Percentiles rank a stretch among this genome's conserved stretches.
These are phyloP conservation scores for Urophycis tenuis DNA, from an alignment of 2,797 vertebrate species.

Conservation along the genomic window DNA sequence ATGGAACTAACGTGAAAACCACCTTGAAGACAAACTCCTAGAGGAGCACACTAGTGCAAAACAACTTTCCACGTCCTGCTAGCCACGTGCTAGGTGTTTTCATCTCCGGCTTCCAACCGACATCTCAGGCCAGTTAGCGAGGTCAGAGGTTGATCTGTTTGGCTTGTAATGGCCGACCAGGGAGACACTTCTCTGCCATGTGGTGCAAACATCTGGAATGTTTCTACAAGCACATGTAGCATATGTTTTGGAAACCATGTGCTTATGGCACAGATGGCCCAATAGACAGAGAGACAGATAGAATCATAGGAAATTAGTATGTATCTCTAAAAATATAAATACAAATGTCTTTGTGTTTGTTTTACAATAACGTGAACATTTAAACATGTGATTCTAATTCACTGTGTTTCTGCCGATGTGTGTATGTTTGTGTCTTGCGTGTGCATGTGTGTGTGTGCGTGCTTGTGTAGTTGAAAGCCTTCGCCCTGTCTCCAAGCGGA, in stretches of 20 bases:
- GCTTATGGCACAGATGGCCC: conserved; percentile 1
- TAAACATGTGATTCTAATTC: not conserved
- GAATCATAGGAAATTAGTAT: not conserved
- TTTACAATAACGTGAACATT: not conserved
- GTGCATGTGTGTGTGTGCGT: not conserved
- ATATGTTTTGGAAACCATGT: conserved; percentile 21
- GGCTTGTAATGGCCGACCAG: conserved; percentile 49
- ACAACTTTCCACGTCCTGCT: not conserved
- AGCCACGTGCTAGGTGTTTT: not conserved
- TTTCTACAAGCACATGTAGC: conserved; percentile 37
- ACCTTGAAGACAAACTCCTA: not conserved
- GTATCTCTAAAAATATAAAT: not conserved
- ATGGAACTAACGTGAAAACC: not conserved
- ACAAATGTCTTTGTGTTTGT: not conserved
- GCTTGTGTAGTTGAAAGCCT: conserved; percentile 82
- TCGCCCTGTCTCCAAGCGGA: conserved; percentile 86
- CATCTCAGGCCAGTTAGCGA: not conserved
- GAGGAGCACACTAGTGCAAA: not conserved
- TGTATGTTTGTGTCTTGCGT: conserved; percentile 28
- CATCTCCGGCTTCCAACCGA: not conserved
- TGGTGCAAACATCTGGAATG: conserved; percentile 47
- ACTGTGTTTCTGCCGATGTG: not conserved
- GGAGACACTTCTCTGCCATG: conserved; percentile 38
- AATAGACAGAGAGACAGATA: not conserved
- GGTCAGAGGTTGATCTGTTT: conserved; percentile 45